Conservation (phyloP, 2,888 invertebrate genomes). For the Panopea generosa region DNA sequence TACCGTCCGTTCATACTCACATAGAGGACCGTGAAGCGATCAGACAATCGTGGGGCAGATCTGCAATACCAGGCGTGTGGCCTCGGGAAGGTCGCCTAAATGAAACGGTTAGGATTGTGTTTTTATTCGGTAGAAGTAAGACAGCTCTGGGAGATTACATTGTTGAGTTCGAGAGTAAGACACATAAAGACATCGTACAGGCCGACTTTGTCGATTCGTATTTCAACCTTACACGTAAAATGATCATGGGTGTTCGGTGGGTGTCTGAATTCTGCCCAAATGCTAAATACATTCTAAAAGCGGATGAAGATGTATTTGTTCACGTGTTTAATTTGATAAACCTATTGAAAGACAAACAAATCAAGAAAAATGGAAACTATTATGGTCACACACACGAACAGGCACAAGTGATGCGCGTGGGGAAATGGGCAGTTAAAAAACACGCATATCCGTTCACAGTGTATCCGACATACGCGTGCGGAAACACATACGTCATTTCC, state of each 20-base stretch:
- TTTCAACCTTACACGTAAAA: conserved; percentile 63
- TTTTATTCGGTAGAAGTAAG: conserved; percentile 61
- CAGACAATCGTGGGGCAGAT: conserved; percentile 70
- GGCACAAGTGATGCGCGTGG: conserved; percentile 63
- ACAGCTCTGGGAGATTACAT: conserved; percentile 35
- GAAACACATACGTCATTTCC: conserved; percentile 73
- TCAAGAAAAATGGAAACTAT: conserved; percentile 45
- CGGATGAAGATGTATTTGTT: conserved; percentile 69
- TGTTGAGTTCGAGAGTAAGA: conserved; percentile 51
- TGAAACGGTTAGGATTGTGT: conserved; percentile 60
- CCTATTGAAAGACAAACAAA: conserved; percentile 31
- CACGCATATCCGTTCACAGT: conserved; percentile 58
- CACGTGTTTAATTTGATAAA: conserved; percentile 54
- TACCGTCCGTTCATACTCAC: conserved; percentile 65
- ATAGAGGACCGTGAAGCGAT: conserved; percentile 65
- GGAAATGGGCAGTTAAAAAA: conserved; percentile 68
- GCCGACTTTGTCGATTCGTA: conserved; percentile 66
- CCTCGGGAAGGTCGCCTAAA: conserved; percentile 35
- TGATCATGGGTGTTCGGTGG: conserved; percentile 66
- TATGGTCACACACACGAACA: conserved; percentile 60
- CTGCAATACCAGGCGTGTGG: conserved; percentile 66
- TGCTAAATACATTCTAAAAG: conserved; percentile 65
- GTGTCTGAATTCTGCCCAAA: conserved; percentile 54
- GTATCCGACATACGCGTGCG: conserved; percentile 73
- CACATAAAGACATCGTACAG: conserved; percentile 63